These are phyloP conservation scores for Cepphus grylle DNA, from an alignment of 2,113 vertebrate species.

Conservation along the genomic window DNA sequence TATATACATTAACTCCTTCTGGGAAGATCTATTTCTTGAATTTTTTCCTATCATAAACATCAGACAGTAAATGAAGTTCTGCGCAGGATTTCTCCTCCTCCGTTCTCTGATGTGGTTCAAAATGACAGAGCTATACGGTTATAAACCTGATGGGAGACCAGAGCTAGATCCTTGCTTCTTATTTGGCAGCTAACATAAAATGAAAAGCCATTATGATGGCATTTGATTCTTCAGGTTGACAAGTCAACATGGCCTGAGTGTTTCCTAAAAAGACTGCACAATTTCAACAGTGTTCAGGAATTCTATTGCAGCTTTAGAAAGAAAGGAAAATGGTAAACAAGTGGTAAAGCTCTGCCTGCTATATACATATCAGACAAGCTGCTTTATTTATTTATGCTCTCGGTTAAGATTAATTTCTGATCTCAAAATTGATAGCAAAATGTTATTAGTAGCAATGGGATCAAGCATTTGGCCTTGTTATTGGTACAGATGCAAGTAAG, in stretches of 20 bases:
- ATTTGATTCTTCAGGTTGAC: background rate
- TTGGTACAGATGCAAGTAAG: background rate
- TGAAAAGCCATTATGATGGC: background rate
- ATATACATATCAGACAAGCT: background rate
- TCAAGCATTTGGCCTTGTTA: background rate
- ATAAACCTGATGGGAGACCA: background rate
- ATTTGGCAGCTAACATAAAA: background rate
- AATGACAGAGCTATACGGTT: background rate
- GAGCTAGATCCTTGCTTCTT: background rate
- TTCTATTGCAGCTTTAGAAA: background rate
- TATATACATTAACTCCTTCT: background rate
- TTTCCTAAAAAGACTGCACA: background rate
- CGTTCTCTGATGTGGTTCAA: background rate
- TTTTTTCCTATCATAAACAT: background rate
- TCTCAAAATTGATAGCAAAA: background rate
- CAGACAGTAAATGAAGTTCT: background rate
- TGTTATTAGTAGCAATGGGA: background rate
- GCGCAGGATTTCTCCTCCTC: background rate
- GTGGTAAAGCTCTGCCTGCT: background rate
- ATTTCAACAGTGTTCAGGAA: background rate
- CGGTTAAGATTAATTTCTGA: background rate
- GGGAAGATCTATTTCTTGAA: background rate
- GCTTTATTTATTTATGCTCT: background rate
- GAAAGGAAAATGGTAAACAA: background rate
- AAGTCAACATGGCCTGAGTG: background rate